Percentiles rank a stretch among this genome's conserved stretches.
phyloP scores from a whole-genome alignment of 2,888 invertebrate species.

The Pantelozetes paolii region DNA sequence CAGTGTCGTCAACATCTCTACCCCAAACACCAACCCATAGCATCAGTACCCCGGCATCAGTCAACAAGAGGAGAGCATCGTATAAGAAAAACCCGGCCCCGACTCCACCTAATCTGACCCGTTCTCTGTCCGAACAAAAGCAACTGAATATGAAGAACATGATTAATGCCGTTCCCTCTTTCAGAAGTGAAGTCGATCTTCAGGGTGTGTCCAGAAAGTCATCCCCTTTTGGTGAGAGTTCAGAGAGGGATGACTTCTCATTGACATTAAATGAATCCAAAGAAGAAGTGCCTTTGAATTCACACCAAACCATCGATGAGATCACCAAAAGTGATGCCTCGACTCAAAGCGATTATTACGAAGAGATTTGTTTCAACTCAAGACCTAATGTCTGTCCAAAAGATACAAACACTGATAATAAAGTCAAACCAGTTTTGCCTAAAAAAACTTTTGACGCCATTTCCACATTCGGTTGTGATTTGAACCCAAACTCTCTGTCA shows the following conservation, averaged over 20 bases:
- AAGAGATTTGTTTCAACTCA: background rate
- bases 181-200: constrained; percentile 41
- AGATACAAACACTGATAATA: background rate
- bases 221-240: constrained; percentile 20
- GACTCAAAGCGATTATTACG: constrained; percentile 12
- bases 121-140: constrained; percentile 44
- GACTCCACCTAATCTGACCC: constrained; percentile 42
- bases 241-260: constrained; percentile 26
- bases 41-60: constrained; percentile 23
- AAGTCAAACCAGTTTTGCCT: constrained; percentile 26
- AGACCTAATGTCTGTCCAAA: background rate
- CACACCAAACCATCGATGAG: background rate
- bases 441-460: constrained; percentile 41
- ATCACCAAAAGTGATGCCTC: constrained; percentile 3
- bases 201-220: constrained; percentile 22
- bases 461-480: constrained; percentile 39
- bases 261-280: background rate
- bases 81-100: constrained; percentile 42
- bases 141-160: constrained; percentile 43
- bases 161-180: constrained; percentile 42
- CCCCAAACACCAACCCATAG: constrained; percentile 38
- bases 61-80: constrained; percentile 1
- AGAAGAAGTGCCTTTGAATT: constrained; percentile 20
- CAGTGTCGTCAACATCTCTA: constrained; percentile 34
- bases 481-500: constrained; percentile 13